Evolutionary conservation across 1,140 invertebrate species (phyloP), one percentile per base, ranked within the genome.

Genomic region (Diachasmimorpha longicaudata): DNA sequence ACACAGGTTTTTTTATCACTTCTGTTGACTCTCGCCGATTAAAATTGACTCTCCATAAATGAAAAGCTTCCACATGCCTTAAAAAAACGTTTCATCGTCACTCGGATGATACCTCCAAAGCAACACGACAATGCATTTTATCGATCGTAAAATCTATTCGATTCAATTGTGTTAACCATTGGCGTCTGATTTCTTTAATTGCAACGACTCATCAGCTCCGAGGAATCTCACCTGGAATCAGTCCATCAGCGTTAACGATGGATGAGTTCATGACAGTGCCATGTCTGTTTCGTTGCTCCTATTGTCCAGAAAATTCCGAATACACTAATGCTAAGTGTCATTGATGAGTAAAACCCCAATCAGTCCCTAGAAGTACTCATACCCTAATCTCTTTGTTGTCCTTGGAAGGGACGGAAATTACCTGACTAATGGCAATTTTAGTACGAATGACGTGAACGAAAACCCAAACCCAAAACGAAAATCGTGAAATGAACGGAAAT

Each of bases 121-220:
- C 58, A 63, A 63, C 58, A 4, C 58, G 58, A 63, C 21, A 63
- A 63, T 25, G 58, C 58, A 25, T 63, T 63, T 63, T 63, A 63
- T 63, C 58, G 58, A 63, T 63, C 58, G 58, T 11, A 63, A 25
- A 25, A 63, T 63, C 58, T 63, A 63, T 63, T 63, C 58, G 31
- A 25, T 25, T 63, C 58, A 63, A 25, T 25, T 23, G 58, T 11
- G 23, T 63, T 25, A 63, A 63, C 8, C 58, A 63, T 63, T 13
- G 23, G 58, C 23, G 58, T 63, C 23, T 63, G 23, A 25, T 63
- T 63, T 63, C 48, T 19, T 52, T 52, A 10, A 63, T 25, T 23
- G 21, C 39, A 42, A 14, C 1, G 21, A 63, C 25, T 25, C 6
- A 25, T 25, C 4, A 13, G 31, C n/a, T 63, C 14, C 21, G 23